phyloP scores from a whole-genome alignment of 2,888 invertebrate species.

The Xanthorhoe spadicearia region DNA sequence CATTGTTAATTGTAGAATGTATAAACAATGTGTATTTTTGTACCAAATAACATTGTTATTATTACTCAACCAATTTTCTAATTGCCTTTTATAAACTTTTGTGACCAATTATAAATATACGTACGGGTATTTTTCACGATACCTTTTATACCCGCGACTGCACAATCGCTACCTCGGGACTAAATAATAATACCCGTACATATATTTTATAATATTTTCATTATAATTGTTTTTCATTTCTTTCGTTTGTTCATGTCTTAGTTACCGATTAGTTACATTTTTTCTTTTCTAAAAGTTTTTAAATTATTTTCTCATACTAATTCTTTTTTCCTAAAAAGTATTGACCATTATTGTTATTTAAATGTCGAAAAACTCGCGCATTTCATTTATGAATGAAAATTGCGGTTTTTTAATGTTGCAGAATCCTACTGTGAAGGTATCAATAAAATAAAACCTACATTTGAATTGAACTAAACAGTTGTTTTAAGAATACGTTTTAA shows the following conservation, averaged over 20 bases:
- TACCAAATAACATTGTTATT: constrained; percentile 61
- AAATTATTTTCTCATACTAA: not conserved
- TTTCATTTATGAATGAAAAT: not conserved
- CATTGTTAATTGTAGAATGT: constrained; percentile 48
- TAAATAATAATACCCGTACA: no score
- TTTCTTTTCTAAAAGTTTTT: not conserved
- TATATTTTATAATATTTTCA: constrained; percentile 25
- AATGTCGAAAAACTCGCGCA: no score
- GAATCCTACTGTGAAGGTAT: not conserved
- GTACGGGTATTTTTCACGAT: no score
- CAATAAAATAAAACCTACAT: not conserved
- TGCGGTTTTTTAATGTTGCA: constrained; percentile 3
- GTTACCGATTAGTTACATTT: constrained; percentile 40
- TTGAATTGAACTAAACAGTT: not conserved
- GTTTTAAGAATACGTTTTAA: not conserved
- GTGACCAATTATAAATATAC: no score
- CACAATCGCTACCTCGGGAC: no score
- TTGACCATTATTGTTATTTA: no score
- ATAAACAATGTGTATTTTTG: constrained; percentile 67
- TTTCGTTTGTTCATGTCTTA: constrained; percentile 44
- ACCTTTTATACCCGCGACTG: no score
- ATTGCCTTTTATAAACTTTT: no score
- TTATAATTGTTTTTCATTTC: constrained; percentile 50
- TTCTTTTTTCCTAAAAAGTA: no score
- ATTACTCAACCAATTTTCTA: constrained; percentile 40